These are phyloP conservation scores for Pecten maximus DNA, from an alignment of 2,888 invertebrate species.

Conservation along the genomic window DNA sequence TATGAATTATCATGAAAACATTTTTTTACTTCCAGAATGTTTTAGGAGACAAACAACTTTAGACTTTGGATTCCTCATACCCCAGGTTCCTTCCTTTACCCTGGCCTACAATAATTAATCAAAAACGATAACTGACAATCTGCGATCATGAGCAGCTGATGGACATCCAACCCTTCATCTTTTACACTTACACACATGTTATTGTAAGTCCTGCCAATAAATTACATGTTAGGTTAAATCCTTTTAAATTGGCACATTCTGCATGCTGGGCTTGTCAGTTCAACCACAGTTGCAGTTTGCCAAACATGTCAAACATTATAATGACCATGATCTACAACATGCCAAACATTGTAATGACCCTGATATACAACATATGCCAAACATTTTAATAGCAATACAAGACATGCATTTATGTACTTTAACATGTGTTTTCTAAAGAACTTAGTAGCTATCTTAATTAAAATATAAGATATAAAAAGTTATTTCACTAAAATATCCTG, in stretches of 20 bases:
- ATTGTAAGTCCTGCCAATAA: neutral
- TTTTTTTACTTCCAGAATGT: no score
- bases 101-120: neutral
- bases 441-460: no score
- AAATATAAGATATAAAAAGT: no score
- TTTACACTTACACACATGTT: neutral
- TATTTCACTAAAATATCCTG: no score
- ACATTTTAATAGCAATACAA: conserved; percentile 1
- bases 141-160: neutral
- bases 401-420: no score
- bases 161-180: neutral
- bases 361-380: neutral
- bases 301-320: conserved; percentile 23
- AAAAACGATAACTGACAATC: neutral
- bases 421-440: no score
- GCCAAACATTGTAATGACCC: conserved; percentile 7
- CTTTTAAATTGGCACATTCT: neutral
- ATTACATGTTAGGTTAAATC: neutral
- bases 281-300: neutral
- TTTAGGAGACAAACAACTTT: no score
- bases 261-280: neutral
- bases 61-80: no score
- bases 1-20: no score
- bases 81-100: no score
- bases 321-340: conserved; percentile 22